These are phyloP conservation scores for Oasisia sp. DNA, from an alignment of 2,888 invertebrate genomes.

Conservation along the genomic window DNA sequence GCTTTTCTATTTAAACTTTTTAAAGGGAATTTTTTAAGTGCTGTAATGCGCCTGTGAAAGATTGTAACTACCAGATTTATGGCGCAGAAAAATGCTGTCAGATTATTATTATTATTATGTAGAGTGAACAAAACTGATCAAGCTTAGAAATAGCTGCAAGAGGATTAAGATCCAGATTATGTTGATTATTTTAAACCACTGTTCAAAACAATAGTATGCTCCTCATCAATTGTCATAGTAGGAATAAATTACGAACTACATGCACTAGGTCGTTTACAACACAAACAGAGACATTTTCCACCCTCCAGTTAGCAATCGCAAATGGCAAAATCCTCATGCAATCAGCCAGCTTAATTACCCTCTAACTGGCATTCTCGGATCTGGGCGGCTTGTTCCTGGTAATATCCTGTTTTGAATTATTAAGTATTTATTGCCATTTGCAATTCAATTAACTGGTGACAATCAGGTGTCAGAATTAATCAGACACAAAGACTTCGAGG, in stretches of 20 bases:
- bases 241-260: background rate
- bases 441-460: constrained; percentile 5
- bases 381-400: background rate
- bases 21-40: too few species aligned
- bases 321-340: background rate
- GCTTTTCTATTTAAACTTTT: too few species aligned
- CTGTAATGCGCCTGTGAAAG: too few species aligned
- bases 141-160: too few species aligned
- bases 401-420: constrained; percentile 5
- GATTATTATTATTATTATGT: too few species aligned
- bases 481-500: background rate
- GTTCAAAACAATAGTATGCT: too few species aligned
- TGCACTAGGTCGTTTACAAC: too few species aligned
- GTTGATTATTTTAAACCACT: too few species aligned
- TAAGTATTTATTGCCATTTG: background rate
- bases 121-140: too few species aligned
- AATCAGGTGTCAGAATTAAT: constrained; percentile 10
- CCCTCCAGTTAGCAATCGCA: background rate
- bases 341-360: background rate
- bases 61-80: too few species aligned
- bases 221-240: background rate
- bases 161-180: too few species aligned
- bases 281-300: background rate
- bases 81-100: too few species aligned
- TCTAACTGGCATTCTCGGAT: background rate